These are phyloP conservation scores for Plecturocebus donacophilus DNA, from an alignment of 2,113 vertebrate species.

Conservation along the genomic window DNA sequence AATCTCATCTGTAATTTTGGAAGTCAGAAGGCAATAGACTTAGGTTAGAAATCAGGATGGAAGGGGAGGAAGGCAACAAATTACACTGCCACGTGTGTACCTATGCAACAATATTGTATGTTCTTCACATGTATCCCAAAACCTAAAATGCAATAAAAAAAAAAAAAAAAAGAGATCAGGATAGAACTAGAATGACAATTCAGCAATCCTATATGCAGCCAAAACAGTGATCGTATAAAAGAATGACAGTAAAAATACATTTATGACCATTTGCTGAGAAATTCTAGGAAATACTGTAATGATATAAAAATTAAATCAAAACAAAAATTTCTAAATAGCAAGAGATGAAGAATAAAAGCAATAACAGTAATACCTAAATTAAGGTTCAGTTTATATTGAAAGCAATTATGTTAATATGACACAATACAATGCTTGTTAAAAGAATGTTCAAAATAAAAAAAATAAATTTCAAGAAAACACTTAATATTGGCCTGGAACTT, in stretches of 20 bases:
- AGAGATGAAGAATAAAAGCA: neutral
- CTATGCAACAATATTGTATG: no score
- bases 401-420: neutral
- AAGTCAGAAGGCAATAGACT: neutral
- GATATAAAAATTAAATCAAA: neutral
- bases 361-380: neutral
- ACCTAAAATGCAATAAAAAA: no score
- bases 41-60: neutral
- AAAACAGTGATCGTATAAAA: neutral
- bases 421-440: neutral
- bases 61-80: no score
- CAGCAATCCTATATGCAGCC: neutral
- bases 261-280: neutral
- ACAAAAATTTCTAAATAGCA: neutral
- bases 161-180: no score
- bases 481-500: neutral
- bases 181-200: neutral
- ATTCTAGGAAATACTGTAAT: neutral
- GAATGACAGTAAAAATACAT: neutral
- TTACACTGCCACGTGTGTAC: no score
- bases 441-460: neutral
- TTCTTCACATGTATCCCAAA: no score
- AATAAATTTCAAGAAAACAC: neutral
- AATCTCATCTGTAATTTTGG: neutral
- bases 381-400: neutral